These are phyloP conservation scores for Pangasius djambal DNA, from an alignment of 2,797 vertebrate species.

Conservation along the genomic window DNA sequence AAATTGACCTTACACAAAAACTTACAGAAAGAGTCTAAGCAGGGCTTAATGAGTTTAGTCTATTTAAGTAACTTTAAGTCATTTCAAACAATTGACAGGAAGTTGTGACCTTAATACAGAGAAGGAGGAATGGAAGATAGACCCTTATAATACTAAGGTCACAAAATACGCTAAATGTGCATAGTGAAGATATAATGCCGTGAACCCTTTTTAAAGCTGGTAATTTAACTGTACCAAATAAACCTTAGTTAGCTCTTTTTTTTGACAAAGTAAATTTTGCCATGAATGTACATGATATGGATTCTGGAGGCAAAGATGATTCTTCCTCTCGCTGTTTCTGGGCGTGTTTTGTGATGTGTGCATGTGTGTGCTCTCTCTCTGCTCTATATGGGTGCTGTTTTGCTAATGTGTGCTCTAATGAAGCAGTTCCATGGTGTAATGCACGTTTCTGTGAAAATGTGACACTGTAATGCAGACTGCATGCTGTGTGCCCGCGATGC, in stretches of 20 bases:
- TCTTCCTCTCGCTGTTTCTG: neutral
- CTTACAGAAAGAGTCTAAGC: too few species aligned
- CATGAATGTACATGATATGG: neutral
- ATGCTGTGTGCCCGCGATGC: conserved; percentile 72
- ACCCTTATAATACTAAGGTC: neutral
- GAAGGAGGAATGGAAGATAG: neutral
- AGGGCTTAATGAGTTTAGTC: neutral
- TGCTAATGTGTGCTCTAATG: neutral
- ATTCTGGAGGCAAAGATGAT: neutral
- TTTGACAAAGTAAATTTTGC: neutral
- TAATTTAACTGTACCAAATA: neutral
- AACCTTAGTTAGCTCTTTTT: neutral
- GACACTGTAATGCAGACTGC: conserved; percentile 74
- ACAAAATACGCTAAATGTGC: neutral
- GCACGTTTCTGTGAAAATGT: conserved; percentile 65
- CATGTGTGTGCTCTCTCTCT: neutral
- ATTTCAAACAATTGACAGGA: neutral
- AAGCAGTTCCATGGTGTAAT: conserved; percentile 38
- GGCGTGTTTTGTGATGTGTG: neutral
- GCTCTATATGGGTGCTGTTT: neutral
- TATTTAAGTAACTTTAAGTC: neutral
- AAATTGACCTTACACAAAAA: neutral
- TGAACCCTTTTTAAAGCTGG: neutral
- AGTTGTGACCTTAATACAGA: neutral
- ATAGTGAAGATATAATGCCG: neutral